Base-by-base conservation (phyloP, 1,140 invertebrate species). In the Drosophila kanapiae region DNA sequence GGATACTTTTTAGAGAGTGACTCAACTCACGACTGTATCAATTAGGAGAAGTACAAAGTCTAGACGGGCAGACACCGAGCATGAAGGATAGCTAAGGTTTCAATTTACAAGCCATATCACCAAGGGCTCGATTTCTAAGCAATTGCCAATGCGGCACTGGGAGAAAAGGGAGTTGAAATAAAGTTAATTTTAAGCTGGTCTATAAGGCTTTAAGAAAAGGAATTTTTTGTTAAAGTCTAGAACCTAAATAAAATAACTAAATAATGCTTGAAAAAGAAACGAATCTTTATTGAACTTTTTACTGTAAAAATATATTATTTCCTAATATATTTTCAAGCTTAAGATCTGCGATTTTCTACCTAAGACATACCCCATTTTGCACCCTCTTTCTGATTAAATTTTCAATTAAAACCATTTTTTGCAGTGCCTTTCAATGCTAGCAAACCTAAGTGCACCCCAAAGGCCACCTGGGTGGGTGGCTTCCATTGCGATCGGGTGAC, bases 381-480 rank as follows among this genome's bases (percentile, higher is more conserved):
- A 9, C 2, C 29, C 5, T 53, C 6, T 8, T 42, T 29, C n/a
- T 11, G 0, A 3, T 31, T 1, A 10, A 13, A 18, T 33, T 31
- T 2, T 3, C 6, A 1, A 5, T 5, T 10, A 1, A n/a, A 33
- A 11, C 14, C 0, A 9, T 33, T 53, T 67, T 65, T 70, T 70
- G 3, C 62, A 38, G 48, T 70, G 67, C 10, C 31, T 67, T 68
- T 45, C 16, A 62, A 43, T 13, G 23, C 27, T 42, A 56, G 29
- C 31, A 69, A 67, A 67, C 62, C 38, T 45, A 13, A 69, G 18
- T 33, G 62, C 48, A 45, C 27, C 27, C 40, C 70, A 72, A 72
- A 72, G 70, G 70, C 70, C 70, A 72, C 16, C 38, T 45, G 72
- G 72, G 54, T 76, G 71, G 74, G 53, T 76, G 74, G 48, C 43